Conservation (phyloP, 2,888 invertebrate species). For the Thymelicus lineola region DNA sequence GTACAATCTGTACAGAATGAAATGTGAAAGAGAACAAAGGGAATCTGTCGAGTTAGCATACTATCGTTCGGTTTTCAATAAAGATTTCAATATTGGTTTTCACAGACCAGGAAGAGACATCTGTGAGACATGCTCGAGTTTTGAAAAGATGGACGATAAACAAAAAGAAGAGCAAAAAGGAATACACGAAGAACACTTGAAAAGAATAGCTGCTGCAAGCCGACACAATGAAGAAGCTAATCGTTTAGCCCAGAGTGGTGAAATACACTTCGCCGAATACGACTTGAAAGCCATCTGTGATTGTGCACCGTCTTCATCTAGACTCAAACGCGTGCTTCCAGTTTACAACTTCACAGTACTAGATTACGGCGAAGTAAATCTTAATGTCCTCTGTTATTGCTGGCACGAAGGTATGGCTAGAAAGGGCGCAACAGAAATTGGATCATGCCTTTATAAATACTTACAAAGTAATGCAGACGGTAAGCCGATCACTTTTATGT, state of each 20-base stretch:
- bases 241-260: slow-evolving; percentile 37
- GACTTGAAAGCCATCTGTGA: slow-evolving; percentile 41
- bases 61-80: slow-evolving; percentile 36
- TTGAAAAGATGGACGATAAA: slow-evolving; percentile 35
- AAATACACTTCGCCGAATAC: slow-evolving; percentile 41
- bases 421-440: slow-evolving; percentile 34
- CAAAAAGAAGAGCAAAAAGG: slow-evolving; percentile 6
- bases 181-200: background rate
- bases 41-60: slow-evolving; percentile 36
- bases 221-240: slow-evolving; percentile 39
- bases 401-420: slow-evolving; percentile 42
- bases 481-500: slow-evolving; percentile 36
- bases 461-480: slow-evolving; percentile 30
- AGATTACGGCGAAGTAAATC: slow-evolving; percentile 28
- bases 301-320: slow-evolving; percentile 39
- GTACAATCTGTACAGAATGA: slow-evolving; percentile 39
- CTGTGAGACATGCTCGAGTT: slow-evolving; percentile 41
- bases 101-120: slow-evolving; percentile 39
- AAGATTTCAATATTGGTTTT: slow-evolving; percentile 43
- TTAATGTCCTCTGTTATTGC: slow-evolving; percentile 40
- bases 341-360: background rate
- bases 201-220: background rate
- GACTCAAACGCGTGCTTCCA: slow-evolving; percentile 37
- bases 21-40: slow-evolving; percentile 29
- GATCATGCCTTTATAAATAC: slow-evolving; percentile 44